Percentiles rank a stretch among this genome's conserved stretches.
Evolutionary conservation across 2,888 invertebrate species (phyloP).

Genomic region (Eupithecia pulchellata): DNA sequence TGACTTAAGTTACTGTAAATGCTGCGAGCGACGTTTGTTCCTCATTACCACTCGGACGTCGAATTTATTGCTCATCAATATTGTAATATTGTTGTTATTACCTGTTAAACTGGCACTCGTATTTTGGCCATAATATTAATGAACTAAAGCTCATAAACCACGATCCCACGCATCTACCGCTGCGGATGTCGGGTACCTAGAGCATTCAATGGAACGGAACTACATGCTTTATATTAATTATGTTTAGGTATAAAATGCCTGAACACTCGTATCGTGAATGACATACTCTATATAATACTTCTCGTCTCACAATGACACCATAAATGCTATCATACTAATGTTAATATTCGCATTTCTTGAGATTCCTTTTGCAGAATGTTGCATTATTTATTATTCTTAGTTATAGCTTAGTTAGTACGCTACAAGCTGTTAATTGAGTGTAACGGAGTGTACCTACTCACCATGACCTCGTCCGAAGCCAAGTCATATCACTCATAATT

Average conservation of each 20-base stretch:
- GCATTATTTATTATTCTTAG: too few species aligned
- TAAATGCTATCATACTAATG: background rate
- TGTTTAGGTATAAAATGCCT: constrained; percentile 1
- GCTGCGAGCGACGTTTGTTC: constrained; percentile 61
- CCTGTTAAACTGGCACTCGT: constrained; percentile 43
- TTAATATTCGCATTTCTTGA: background rate
- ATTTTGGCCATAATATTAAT: constrained; percentile 40
- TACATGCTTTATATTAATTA: constrained; percentile 16
- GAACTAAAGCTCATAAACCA: constrained; percentile 27
- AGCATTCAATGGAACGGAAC: constrained; percentile 8
- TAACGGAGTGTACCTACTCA: constrained; percentile 17
- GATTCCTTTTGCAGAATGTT: background rate
- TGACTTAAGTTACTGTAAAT: constrained; percentile 73
- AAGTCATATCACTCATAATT: constrained; percentile 9
- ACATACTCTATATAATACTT: background rate
- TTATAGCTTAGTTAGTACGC: too few species aligned
- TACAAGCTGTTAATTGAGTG: constrained; percentile 22
- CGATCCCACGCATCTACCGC: constrained; percentile 11
- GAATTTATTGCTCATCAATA: constrained; percentile 74
- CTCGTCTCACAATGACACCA: background rate
- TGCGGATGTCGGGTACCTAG: constrained; percentile 8
- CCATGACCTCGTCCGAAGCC: constrained; percentile 8
- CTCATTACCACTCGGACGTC: constrained; percentile 69
- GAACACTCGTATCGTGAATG: background rate
- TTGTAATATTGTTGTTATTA: constrained; percentile 56